phyloP scores from a whole-genome alignment of 2,113 vertebrate species.

The Bambusicola thoracicus region DNA sequence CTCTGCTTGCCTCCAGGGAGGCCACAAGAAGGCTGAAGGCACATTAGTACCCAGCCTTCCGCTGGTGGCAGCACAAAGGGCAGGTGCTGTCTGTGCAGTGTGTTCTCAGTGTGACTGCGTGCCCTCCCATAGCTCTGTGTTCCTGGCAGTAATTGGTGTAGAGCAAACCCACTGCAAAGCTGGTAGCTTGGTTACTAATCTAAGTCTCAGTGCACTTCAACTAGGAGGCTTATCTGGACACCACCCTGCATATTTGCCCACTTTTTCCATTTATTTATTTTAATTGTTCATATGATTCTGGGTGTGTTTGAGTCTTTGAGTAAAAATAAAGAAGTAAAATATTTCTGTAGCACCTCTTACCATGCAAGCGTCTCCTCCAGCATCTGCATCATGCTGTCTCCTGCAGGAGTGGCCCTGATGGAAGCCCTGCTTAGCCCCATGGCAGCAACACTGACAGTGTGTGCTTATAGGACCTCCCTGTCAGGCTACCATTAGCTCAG shows the following conservation, averaged over 20 bases:
- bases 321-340: not conserved
- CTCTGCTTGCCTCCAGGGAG: not conserved
- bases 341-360: not conserved
- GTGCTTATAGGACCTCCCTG: slow-evolving; percentile 35
- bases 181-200: fast-evolving
- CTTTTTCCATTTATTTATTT: not conserved
- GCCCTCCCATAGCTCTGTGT: fast-evolving
- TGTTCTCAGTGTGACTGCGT: not conserved
- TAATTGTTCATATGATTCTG: not conserved
- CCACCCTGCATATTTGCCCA: not conserved
- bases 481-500: not conserved
- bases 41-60: not conserved
- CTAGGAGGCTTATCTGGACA: not conserved
- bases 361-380: not conserved
- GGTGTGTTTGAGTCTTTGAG: not conserved
- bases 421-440: not conserved
- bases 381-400: not conserved
- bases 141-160: not conserved
- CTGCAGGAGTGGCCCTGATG: not conserved
- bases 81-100: not conserved
- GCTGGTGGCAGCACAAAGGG: not conserved
- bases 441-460: not conserved
- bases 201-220: not conserved
- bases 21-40: not conserved
- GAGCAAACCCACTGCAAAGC: not conserved